Conservation (phyloP, 2,888 invertebrate species). For the Pteria penguin region DNA sequence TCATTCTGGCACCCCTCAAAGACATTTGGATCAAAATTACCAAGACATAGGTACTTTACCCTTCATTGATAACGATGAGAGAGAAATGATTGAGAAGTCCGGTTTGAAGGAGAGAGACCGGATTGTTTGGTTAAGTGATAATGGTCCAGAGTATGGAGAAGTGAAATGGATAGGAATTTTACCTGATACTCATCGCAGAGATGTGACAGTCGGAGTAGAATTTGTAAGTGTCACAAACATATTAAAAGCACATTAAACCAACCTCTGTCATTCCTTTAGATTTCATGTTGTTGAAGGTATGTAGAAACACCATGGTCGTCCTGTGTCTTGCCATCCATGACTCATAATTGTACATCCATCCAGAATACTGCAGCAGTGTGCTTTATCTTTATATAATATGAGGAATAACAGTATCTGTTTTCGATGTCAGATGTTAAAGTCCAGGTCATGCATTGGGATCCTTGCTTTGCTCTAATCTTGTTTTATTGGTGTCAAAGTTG, state of each 20-base stretch:
- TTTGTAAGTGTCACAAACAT: constrained; percentile 81
- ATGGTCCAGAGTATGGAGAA: constrained; percentile 81
- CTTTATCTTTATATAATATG: too few species aligned
- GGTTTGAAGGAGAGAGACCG: constrained; percentile 79
- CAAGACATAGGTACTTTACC: constrained; percentile 10
- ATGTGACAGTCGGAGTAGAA: constrained; percentile 82
- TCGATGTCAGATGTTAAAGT: too few species aligned
- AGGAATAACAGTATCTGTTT: too few species aligned
- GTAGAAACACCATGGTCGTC: not conserved
- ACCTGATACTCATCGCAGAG: constrained; percentile 79
- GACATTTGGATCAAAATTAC: constrained; percentile 3
- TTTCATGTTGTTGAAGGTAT: not conserved
- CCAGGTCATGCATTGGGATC: too few species aligned
- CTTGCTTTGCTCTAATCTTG: too few species aligned
- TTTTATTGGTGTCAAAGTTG: too few species aligned
- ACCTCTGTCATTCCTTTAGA: too few species aligned
- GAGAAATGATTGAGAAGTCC: constrained; percentile 9
- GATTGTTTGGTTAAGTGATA: constrained; percentile 82
- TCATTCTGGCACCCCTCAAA: constrained; percentile 10
- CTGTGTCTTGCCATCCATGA: not conserved
- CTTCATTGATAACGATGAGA: not conserved
- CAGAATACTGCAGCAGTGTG: too few species aligned
- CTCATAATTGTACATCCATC: too few species aligned
- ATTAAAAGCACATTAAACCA: too few species aligned
- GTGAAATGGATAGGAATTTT: constrained; percentile 82